A percentile compares a stretch with the other conserved stretches of the same genome.
phyloP scores from a whole-genome alignment of 1,140 invertebrate species.

The Gerris buenoi region DNA sequence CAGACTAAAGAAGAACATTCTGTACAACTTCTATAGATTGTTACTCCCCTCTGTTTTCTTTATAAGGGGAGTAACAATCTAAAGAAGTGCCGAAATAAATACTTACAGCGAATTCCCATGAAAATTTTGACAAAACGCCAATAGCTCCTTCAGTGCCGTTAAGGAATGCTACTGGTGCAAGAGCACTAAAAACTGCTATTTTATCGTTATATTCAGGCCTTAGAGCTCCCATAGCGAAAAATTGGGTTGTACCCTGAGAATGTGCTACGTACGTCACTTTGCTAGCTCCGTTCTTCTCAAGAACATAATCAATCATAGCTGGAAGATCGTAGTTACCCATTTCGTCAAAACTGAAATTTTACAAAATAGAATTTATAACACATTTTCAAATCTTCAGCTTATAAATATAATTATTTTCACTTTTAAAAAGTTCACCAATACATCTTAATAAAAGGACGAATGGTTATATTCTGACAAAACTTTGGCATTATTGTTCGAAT shows the following conservation, averaged over 20 bases:
- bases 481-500: no score
- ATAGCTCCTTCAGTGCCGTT: conserved; percentile 7
- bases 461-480: no score
- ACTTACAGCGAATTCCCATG: conserved; percentile 22
- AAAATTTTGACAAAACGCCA: conserved; percentile 6
- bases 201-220: conserved; percentile 38
- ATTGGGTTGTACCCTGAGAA: conserved; percentile 43
- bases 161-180: conserved; percentile 32
- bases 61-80: no score
- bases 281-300: conserved; percentile 34
- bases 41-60: no score
- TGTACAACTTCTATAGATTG: no score
- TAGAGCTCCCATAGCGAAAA: conserved; percentile 35
- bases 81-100: no score
- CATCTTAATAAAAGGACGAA: no score
- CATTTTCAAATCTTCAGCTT: no score
- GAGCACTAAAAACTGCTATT: conserved; percentile 28
- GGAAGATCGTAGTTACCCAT: conserved; percentile 46
- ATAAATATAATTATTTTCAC: no score
- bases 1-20: no score
- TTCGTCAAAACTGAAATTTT: conserved; percentile 40
- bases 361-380: no score
- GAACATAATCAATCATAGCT: conserved; percentile 41
- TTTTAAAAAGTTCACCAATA: no score
- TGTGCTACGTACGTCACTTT: conserved; percentile 39